Evolutionary conservation across 1,140 invertebrate genomes (phyloP).

Genomic region (Planococcus citri): DNA sequence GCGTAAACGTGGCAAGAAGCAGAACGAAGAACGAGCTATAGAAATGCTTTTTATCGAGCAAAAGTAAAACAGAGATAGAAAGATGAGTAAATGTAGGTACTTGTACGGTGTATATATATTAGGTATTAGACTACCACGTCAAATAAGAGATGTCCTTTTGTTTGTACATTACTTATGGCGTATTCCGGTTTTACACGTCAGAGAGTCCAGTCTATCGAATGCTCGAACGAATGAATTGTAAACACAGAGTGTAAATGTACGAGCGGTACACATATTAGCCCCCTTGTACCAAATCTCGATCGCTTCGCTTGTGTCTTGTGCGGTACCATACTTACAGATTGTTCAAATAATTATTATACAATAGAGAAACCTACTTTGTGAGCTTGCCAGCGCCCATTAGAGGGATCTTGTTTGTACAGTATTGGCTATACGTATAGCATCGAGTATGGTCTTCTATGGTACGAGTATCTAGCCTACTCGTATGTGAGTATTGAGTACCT

Average conservation of each 20-base stretch:
- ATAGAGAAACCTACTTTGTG: conserved; percentile 2
- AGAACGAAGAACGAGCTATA: no score
- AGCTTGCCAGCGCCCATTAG: not conserved
- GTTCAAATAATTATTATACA: conserved; percentile 8
- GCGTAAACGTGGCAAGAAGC: no score
- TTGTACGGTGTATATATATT: no score
- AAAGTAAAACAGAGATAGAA: no score
- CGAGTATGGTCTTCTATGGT: no score
- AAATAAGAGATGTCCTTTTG: not conserved
- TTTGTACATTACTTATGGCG: not conserved
- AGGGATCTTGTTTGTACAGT: not conserved
- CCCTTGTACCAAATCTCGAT: no score
- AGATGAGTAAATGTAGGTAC: no score
- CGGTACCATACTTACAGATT: not conserved
- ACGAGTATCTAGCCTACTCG: no score
- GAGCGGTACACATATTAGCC: no score
- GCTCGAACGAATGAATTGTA: not conserved
- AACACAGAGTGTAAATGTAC: not conserved
- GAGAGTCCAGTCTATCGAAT: not conserved
- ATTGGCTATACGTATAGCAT: not conserved
- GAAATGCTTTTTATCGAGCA: no score
- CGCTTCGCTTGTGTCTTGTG: not conserved
- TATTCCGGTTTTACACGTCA: not conserved
- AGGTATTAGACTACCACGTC: not conserved
- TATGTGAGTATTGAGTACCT: no score